Base-by-base conservation (phyloP, 2,113 vertebrate species). In the Scalopus aquaticus region DNA sequence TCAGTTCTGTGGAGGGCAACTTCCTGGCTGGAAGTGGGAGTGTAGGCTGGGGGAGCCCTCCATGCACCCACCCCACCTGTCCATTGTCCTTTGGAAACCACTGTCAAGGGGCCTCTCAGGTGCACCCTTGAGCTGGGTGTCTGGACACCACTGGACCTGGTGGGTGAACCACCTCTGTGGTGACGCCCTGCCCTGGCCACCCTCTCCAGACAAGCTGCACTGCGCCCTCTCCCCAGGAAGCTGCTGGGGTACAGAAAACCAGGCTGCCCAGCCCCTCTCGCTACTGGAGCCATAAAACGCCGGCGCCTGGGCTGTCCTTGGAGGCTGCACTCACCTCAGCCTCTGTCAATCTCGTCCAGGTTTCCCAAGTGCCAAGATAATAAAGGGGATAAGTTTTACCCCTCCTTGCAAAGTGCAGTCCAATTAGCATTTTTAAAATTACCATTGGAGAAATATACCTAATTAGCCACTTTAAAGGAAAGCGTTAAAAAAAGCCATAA, bases 381-480 rank as follows among this genome's bases (percentile, higher is more conserved):
- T 92, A 95, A 96, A 72, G 65, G 44, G 83, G 64, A 67, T 88
- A 69, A 81, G 78, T 85, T 89, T 88, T 64, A 46, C 94, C 94
- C 80, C 91, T 93, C 91, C 92, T 94, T 96, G 96, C 56, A 94
- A 90, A 97, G 93, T 92, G 62, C 88, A 93, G 90, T 62, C 95
- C 96, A 97, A 97, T 97, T 96, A 96, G 90, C 96, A 97, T 97
- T 96, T 97, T 97, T 72, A 20, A 96, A 97, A 97, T 96, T 96
- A 97, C 95, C 87, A 93, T 72, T 94, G 93, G 95, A 97, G 97
- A 97, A 97, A 96, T 86, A 95, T 28, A 97, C 94, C 95, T 97
- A 97, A 97, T 97, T 97, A 97, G 95, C 95, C 90, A 97, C 97
- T 97, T 96, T 97, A 97, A 97, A 97, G 90, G 74, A 97, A 93